A percentile compares a stretch with the other conserved stretches of the same genome.
phyloP scores from a whole-genome alignment of 2,888 invertebrate species.

The Acheta domesticus region DNA sequence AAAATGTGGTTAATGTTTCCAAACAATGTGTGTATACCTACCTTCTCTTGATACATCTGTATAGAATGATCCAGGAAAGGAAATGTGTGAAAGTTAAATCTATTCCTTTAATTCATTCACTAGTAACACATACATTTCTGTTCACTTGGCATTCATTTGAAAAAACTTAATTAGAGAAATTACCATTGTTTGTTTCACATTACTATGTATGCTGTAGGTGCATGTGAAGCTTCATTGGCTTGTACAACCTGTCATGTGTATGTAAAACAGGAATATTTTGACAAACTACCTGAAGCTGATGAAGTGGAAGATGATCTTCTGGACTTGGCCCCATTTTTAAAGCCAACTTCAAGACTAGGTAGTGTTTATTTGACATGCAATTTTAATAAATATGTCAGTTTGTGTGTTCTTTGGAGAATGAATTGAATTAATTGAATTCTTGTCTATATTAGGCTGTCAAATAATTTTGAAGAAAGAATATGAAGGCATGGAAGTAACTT shows the following conservation, averaged over 20 bases:
- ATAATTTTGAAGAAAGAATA: constrained; percentile 81
- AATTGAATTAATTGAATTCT: neutral
- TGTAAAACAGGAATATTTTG: constrained; percentile 68
- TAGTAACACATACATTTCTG: too few relatives aligned
- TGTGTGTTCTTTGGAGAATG: constrained; percentile 38
- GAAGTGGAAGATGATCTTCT: constrained; percentile 96
- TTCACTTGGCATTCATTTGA: too few relatives aligned
- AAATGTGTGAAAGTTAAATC: too few relatives aligned
- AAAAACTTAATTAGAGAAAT: neutral
- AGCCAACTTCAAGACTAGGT: constrained; percentile 91
- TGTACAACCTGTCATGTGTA: constrained; percentile 99
- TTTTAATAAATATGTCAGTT: constrained; percentile 22
- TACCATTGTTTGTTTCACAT: neutral
- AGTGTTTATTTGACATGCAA: constrained; percentile 36
- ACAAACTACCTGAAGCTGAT: constrained; percentile 72
- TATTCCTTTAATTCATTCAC: too few relatives aligned
- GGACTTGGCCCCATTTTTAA: constrained; percentile 94
- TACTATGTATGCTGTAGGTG: constrained; percentile 57
- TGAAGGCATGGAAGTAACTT: constrained; percentile 75
- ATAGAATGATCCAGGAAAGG: too few relatives aligned
- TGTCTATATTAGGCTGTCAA: constrained; percentile 70
- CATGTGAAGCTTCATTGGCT: constrained; percentile 97
- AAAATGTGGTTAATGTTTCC: too few relatives aligned
- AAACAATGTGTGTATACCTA: too few relatives aligned
- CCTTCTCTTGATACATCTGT: too few relatives aligned